Percentiles rank a stretch among this genome's conserved stretches.
phyloP scores from a whole-genome alignment of 2,113 vertebrate species.

The Alosa alosa region DNA sequence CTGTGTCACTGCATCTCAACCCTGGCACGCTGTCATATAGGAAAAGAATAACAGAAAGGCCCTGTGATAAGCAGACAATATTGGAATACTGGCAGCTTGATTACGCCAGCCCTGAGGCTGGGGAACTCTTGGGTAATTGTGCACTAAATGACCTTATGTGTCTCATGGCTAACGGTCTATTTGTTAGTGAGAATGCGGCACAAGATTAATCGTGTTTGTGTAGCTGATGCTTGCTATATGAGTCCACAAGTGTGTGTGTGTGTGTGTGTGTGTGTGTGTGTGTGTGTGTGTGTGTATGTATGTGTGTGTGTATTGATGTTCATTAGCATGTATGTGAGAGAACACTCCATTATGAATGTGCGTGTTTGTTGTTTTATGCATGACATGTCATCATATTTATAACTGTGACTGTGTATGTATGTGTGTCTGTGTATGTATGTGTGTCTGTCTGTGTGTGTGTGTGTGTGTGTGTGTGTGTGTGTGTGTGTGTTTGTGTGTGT shows the following conservation, averaged over 20 bases:
- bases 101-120: background rate
- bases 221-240: background rate
- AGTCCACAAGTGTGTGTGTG: background rate
- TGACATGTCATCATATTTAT: background rate
- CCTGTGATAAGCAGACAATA: background rate
- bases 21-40: no score
- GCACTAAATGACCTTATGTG: background rate
- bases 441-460: background rate
- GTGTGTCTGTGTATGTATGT: background rate
- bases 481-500: conserved; percentile 12
- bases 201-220: background rate
- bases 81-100: background rate
- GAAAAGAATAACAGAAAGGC: no score
- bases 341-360: background rate
- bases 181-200: background rate
- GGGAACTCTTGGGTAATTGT: background rate
- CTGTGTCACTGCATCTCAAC: background rate
- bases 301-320: background rate
- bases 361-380: background rate
- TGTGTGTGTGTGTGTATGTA: background rate
- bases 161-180: background rate
- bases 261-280: conserved; percentile 10
- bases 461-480: background rate
- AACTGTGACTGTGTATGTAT: background rate
- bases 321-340: background rate